Base-by-base conservation (phyloP, 2,113 vertebrate species). In the Labrus mixtus region DNA sequence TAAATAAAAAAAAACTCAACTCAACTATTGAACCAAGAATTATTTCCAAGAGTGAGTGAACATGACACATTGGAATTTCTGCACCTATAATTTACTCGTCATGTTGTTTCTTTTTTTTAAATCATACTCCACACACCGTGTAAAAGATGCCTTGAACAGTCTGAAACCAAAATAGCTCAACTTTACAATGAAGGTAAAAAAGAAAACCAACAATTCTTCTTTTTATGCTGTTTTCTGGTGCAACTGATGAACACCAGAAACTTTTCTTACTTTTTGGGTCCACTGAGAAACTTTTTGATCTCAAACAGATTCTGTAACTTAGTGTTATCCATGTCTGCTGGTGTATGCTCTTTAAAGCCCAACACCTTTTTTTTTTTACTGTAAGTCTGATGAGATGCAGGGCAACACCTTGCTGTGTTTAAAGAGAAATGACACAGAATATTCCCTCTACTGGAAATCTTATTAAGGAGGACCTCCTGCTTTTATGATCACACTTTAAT, bases 1-100 rank as follows among this genome's bases (percentile, higher is more conserved):
- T 97, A 78, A 77, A 33, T 2, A 33, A 25, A 25, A 33, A 33
- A 41, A 86, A 45, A 6, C 59, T 37, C 3, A 13, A 23, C 5
- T 20, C 19, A 11, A 25, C 3, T 19, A 7, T 16, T 51, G 36
- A 4, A 45, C 37, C 1, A 16, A 54, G 20, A 54, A 12, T 20
- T 5, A 6, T 59, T 58, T 6, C 41, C 23, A 45, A 12, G 29
- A 33, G 15, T 1, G 0, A 56, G 8, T 8, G 3, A 25, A 41
- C 25, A 17, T 29, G n/a, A 69, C 9, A 62, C 50, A 16, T n/a
- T 4, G 16, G 10, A 15, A 37, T 19, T 17, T 19, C 6, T 8
- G 17, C 6, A 48, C 7, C 15, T 41, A 41, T 41, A 11, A 4
- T 2, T 41, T 39, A 3, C 37, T 8, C 10, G 39, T 41, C 8